These are phyloP conservation scores for Drosophila elegans DNA, from an alignment of 1,140 invertebrate genomes.

Conservation along the genomic window DNA sequence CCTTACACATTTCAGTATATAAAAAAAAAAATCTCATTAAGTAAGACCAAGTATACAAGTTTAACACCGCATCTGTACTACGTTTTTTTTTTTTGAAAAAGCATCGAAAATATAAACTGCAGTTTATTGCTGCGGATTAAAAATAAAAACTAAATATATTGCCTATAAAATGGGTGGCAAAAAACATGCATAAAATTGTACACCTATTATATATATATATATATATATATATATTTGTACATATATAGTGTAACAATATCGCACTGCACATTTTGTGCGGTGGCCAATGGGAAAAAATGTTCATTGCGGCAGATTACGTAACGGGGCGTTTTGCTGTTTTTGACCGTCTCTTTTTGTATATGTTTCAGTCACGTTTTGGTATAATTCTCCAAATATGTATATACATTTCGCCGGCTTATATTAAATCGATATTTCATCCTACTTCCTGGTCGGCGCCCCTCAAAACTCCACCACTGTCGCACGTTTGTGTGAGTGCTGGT, in stretches of 20 bases:
- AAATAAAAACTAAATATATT: slow-evolving; percentile 31
- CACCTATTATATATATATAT: neutral
- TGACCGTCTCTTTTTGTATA: slow-evolving; percentile 39
- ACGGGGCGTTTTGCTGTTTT: slow-evolving; percentile 35
- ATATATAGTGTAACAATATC: slow-evolving; percentile 7
- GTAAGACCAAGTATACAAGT: no score
- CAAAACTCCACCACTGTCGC: slow-evolving; percentile 31
- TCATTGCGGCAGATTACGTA: slow-evolving; percentile 39
- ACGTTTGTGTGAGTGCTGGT: slow-evolving; percentile 45
- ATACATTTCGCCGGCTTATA: slow-evolving; percentile 44
- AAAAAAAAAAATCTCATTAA: no score
- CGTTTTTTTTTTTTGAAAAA: neutral
- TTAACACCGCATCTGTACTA: neutral
- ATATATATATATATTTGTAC: neutral
- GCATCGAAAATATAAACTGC: neutral
- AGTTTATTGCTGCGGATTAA: slow-evolving; percentile 16
- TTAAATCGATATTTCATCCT: slow-evolving; percentile 50
- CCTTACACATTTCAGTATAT: neutral
- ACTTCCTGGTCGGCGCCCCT: slow-evolving; percentile 34
- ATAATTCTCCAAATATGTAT: slow-evolving; percentile 50
- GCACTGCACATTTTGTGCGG: slow-evolving; percentile 34
- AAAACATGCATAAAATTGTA: slow-evolving; percentile 16
- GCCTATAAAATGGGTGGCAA: slow-evolving; percentile 6
- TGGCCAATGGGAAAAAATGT: slow-evolving; percentile 27
- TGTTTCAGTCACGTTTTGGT: slow-evolving; percentile 50